Evolutionary conservation across 2,888 invertebrate species (phyloP), one percentile per base, ranked within the genome.

Genomic region (Athripsodes cinereus): DNA sequence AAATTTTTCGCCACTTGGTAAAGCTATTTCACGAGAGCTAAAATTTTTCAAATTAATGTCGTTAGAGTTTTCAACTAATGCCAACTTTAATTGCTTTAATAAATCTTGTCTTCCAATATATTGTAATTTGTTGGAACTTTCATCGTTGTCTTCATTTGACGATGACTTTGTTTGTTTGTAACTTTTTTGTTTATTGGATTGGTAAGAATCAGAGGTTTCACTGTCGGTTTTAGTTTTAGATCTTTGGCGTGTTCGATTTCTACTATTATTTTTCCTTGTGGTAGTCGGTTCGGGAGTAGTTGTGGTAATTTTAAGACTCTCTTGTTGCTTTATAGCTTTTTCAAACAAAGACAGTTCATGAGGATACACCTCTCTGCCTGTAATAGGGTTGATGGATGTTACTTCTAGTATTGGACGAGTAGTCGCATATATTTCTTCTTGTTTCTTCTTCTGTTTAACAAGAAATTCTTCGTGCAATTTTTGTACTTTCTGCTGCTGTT

Each of bases 1-100:
- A 16, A 88, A 83, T 66, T 84, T 86, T 69, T 90, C 87, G 0
- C 90, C 90, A 66, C 88, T 88, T 0, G 84, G 81, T 50, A 90
- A 69, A 6, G 87, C 82, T 52, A 90, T 81, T 69, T 90, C 90
- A 62, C 88, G 80, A 0, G 88, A 86, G 1, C 87, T 82, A 57
- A 85, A 83, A 63, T 88, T 88, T 68, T 84, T 87, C 52, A 81
- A 81, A 31, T 75, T 80, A 54, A 83, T 78, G 44, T 85, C 85
- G 66, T 82, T 81, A 0, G 83, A 81, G 22, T 84, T 82, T 68
- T 88, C 87, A 0, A 86, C 83, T 18, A 90, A 75, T 0, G 89
- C 89, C 21, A 87, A 78, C 68, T 87, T 86, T 10, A 90, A 69
- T 68, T 90, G 90, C 62, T 87, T 87, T 6, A 91, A 69, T 31